These are phyloP conservation scores for Halesus radiatus DNA, from an alignment of 1,140 invertebrate species.

Conservation along the genomic window DNA sequence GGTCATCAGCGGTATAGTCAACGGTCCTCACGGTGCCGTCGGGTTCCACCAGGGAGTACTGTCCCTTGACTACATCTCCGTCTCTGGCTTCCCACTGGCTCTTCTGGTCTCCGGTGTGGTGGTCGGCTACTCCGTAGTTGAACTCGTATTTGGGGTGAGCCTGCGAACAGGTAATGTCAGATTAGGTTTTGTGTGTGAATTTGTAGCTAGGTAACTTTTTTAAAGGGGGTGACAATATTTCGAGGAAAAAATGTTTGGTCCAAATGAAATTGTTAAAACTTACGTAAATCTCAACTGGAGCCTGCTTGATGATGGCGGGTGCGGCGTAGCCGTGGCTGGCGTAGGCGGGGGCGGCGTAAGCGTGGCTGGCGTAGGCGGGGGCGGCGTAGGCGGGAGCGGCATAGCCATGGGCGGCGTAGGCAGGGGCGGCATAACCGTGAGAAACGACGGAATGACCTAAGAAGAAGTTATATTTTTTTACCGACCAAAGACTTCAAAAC, in stretches of 20 bases:
- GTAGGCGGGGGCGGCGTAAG: constrained; percentile 42
- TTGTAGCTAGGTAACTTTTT: no score
- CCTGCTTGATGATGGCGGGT: constrained; percentile 50
- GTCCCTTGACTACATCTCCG: constrained; percentile 70
- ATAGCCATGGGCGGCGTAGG: constrained; percentile 45
- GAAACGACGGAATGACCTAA: constrained; percentile 48
- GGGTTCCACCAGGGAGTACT: constrained; percentile 71
- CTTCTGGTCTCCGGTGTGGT: constrained; percentile 69
- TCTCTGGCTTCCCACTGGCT: constrained; percentile 69
- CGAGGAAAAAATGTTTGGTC: no score
- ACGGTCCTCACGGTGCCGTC: constrained; percentile 72
- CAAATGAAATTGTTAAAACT: no score
- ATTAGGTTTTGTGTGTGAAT: no score
- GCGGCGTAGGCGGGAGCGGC: constrained; percentile 42
- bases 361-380: constrained; percentile 32
- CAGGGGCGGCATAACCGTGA: constrained; percentile 41
- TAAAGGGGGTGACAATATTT: no score
- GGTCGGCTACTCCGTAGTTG: constrained; percentile 69
- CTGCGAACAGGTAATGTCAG: no score
- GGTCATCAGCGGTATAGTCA: constrained; percentile 70
- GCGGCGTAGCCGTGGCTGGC: constrained; percentile 48
- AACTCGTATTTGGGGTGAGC: constrained; percentile 69
- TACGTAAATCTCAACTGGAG: constrained; percentile 56
- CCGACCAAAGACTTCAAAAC: no score
- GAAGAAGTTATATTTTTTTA: neutral